Base-by-base conservation (phyloP, 1,140 invertebrate genomes). In the Neodiprion lecontei region DNA sequence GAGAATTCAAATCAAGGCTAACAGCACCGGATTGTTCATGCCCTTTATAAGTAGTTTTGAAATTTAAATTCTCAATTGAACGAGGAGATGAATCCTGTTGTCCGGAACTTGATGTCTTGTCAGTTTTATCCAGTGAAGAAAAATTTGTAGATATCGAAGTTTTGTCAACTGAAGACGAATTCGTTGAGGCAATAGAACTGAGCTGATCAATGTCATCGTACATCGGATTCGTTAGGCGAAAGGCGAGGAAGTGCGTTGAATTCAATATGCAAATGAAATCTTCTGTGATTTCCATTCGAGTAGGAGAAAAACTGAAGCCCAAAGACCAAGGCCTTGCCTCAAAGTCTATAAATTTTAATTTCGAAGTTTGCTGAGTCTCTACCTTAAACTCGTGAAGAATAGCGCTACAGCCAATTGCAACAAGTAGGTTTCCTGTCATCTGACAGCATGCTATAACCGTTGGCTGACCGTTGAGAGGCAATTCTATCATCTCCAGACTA, bases 401-500 rank as follows among this genome's bases (percentile, higher is more conserved):
- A 5, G 93, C 85, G 7, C 82, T 88, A 49, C 85, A 88, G 3
- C 89, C 88, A 9, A 88, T 87, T 7, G 90, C 89, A 40, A 93
- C 89, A 21, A 92, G 79, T 11, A 94, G 79, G 77, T 93, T 93
- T 0, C 92, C 92, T 9, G 92, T 88, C 72, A 89, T 89, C 81
- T 92, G 91, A 76, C 92, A 94, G 75, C 91, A 92, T 10, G 90
- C 89, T 47, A 94, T 90, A 61, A 83, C 84, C n/a, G 89, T 89
- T 0, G 92, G 91, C 67, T 87, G 90, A 79, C 82, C 79, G 53
- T 87, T 90, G 0, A 93, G 80, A 1, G 92, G 93, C 23, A 94
- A 83, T 78, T 94, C 93, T 74, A 94, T 92, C 92, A 94, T 93
- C 80, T 93, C 92, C 50, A 93, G 82, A 78, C 88, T 86, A 73